These are phyloP conservation scores for Nymphalis c-album DNA, from an alignment of 2,888 invertebrate species.

Conservation along the genomic window DNA sequence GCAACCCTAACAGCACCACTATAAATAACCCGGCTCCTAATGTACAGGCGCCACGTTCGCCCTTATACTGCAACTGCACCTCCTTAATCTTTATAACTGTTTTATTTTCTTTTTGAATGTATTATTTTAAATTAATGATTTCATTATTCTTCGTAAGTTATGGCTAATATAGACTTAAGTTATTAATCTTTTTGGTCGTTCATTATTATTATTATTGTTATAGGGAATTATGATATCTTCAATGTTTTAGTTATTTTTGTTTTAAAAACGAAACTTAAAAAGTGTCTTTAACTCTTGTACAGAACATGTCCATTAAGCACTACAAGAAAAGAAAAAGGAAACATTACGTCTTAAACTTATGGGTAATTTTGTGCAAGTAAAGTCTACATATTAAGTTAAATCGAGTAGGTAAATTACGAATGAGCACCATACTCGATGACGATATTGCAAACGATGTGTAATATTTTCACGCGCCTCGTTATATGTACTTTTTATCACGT, in stretches of 20 bases:
- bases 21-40: conserved; percentile 72
- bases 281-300: background rate
- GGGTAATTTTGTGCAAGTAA: background rate
- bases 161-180: too few relatives aligned
- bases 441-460: conserved; percentile 2
- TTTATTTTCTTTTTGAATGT: background rate
- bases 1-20: conserved; percentile 57
- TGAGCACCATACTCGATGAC: conserved; percentile 6
- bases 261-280: too few relatives aligned
- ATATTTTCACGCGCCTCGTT: conserved; percentile 16
- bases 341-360: conserved; percentile 5
- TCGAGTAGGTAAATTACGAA: conserved; percentile 3
- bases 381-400: conserved; percentile 5
- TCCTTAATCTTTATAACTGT: conserved; percentile 50
- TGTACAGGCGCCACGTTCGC: conserved; percentile 70
- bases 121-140: too few relatives aligned
- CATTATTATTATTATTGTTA: too few relatives aligned
- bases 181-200: too few relatives aligned
- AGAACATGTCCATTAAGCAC: background rate
- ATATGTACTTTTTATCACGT: conserved; percentile 19
- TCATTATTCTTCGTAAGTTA: too few relatives aligned
- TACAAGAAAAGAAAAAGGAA: background rate
- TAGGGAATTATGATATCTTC: too few relatives aligned
- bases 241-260: too few relatives aligned
- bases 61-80: conserved; percentile 45